Evolutionary conservation across 2,888 invertebrate genomes (phyloP), one percentile per base, ranked within the genome.

Genomic region (Arrhopalites spinosus): DNA sequence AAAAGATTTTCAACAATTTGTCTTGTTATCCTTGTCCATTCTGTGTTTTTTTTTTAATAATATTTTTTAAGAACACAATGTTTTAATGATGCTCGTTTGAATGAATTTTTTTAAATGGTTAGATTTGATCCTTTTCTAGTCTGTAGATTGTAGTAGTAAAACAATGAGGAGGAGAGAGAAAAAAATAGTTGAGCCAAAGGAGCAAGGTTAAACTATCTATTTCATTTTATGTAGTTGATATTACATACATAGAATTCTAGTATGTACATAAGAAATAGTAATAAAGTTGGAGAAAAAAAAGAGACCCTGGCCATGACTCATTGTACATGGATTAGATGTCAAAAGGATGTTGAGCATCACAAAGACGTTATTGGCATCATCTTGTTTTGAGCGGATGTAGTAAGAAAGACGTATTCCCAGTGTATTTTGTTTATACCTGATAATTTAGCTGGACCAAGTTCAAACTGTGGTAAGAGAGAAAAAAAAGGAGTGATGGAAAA

Each of bases 261-360:
- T n/a, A n/a, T n/a, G n/a, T n/a, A n/a, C 15, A 2, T 17, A 50
- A 50, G 15, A 17, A 50, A 50, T n/a, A 15, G 15, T 50, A n/a
- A 50, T 50, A 50, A 50, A 17, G 17, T 50, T 50, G 3, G 36
- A 36, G 36, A 11, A 17, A 15, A 50, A 50, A 50, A 15, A n/a
- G n/a, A n/a, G n/a, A 50, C 50, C n/a, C 50, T 50, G 50, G n/a
- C 50, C 3, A 50, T 50, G 50, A 50, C 50, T 50, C 50, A 50
- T 50, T 50, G 8, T 36, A 3, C 36, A 36, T n/a, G 50, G n/a
- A 50, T n/a, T n/a, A n/a, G n/a, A n/a, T 50, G 17, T 50, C 50
- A 50, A 50, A 50, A 50, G 17, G 50, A 50, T 50, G 50, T 50
- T 15, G n/a, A n/a, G n/a, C 50, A 50, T 50, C 50, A 50, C 15